These are phyloP conservation scores for Chelon auratus DNA, from an alignment of 2,797 vertebrate species.

Conservation along the genomic window DNA sequence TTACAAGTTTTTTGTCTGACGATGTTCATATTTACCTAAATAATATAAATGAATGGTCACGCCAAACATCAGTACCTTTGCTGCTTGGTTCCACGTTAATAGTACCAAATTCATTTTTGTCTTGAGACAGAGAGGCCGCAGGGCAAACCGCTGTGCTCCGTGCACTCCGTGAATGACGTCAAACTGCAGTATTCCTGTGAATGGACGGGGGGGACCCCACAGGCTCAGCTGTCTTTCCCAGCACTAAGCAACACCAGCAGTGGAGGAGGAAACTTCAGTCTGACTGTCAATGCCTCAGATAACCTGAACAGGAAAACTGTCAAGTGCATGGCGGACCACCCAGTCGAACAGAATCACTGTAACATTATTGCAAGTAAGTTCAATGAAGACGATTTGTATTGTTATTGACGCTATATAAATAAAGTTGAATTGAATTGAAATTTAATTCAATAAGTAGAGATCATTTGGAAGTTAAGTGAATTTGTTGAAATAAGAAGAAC, in stretches of 20 bases:
- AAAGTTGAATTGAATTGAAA: too few species aligned
- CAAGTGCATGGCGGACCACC: constrained; percentile 80
- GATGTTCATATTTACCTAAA: not conserved
- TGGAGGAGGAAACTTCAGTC: constrained; percentile 44
- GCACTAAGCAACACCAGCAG: constrained; percentile 60
- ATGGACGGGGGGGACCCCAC: constrained; percentile 82
- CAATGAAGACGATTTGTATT: too few species aligned
- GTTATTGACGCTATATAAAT: too few species aligned
- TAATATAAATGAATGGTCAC: not conserved
- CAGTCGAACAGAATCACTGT: constrained; percentile 74
- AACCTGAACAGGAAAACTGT: constrained; percentile 71
- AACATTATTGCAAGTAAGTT: constrained; percentile 81
- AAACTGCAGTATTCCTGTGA: constrained; percentile 81
- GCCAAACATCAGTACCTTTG: not conserved
- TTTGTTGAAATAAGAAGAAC: too few species aligned
- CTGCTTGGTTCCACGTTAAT: not conserved
- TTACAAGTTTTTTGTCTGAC: too few species aligned
- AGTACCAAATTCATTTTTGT: not conserved
- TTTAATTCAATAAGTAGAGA: too few species aligned
- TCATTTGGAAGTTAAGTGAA: too few species aligned
- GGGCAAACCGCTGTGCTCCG: constrained; percentile 76
- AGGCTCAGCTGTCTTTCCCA: constrained; percentile 79
- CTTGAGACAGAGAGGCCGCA: constrained; percentile 75
- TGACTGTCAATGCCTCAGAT: constrained; percentile 51
- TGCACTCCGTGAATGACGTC: constrained; percentile 57